A percentile compares a stretch with the other conserved stretches of the same genome.
phyloP scores from a whole-genome alignment of 2,888 invertebrate genomes.

The Tachina fera region DNA sequence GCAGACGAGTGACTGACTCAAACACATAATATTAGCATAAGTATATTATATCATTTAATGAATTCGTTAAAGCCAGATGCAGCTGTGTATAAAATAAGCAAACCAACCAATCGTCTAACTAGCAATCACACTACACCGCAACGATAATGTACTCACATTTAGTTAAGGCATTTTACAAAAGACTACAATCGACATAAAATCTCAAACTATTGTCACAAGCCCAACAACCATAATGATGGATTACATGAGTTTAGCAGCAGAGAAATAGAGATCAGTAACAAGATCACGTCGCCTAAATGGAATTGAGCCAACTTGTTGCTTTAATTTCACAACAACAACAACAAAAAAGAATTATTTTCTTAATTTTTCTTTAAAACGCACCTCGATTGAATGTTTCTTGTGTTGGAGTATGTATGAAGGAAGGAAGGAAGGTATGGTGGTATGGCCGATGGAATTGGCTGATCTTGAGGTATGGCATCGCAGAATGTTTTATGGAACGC shows the following conservation, averaged over 20 bases:
- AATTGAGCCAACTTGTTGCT: constrained; percentile 58
- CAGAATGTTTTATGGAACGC: constrained; percentile 66
- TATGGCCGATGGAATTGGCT: constrained; percentile 45
- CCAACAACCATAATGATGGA: constrained; percentile 66
- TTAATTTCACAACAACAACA: neutral
- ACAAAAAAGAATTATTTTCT: constrained; percentile 5
- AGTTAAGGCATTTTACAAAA: constrained; percentile 64
- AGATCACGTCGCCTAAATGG: constrained; percentile 70
- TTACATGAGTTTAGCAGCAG: constrained; percentile 67
- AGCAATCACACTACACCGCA: constrained; percentile 15
- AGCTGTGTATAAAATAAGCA: neutral
- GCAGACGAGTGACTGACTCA: too few species aligned
- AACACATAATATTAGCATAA: too few species aligned
- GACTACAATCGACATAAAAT: constrained; percentile 66
- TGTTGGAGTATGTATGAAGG: constrained; percentile 25
- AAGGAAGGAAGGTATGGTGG: neutral
- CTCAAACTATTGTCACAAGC: constrained; percentile 69
- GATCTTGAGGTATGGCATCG: constrained; percentile 59
- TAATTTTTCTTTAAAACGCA: constrained; percentile 12
- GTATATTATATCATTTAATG: too few species aligned
- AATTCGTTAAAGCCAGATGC: too few species aligned
- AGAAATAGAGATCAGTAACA: constrained; percentile 67
- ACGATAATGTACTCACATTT: constrained; percentile 70
- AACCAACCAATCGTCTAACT: neutral
- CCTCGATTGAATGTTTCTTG: constrained; percentile 5